A percentile compares a stretch with the other conserved stretches of the same genome.
Evolutionary conservation across 1,140 invertebrate genomes (phyloP).

Genomic region (Pemphigus obesinymphae): DNA sequence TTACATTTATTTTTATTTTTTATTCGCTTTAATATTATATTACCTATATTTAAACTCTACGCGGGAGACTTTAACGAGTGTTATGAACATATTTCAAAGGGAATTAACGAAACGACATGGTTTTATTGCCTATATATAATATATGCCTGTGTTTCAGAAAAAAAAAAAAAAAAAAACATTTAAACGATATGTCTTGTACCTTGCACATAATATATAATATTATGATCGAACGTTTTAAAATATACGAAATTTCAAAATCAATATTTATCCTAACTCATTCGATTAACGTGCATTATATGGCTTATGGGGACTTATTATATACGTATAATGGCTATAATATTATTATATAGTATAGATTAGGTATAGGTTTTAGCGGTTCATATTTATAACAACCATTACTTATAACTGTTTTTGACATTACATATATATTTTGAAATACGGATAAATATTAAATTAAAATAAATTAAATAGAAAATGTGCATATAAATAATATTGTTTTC

Average conservation of each 20-base stretch:
- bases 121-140: conserved; percentile 15
- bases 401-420: not conserved
- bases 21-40: not conserved
- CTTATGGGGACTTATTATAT: not conserved
- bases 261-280: not conserved
- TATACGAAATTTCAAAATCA: not conserved
- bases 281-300: not conserved
- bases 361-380: no score
- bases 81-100: conserved; percentile 7
- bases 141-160: not conserved
- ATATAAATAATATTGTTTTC: no score
- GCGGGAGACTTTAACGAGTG: conserved; percentile 28
- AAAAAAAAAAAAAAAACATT: not conserved
- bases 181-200: not conserved
- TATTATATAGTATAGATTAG: no score
- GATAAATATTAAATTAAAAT: no score
- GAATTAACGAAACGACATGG: conserved; percentile 14
- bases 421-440: not conserved
- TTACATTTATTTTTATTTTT: not conserved
- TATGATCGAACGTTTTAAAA: not conserved
- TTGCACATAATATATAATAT: not conserved
- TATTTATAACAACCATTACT: not conserved
- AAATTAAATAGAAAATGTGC: no score
- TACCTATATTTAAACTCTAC: not conserved
- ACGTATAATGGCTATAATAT: not conserved